Evolutionary conservation across 2,113 vertebrate genomes (phyloP).

Genomic region (Centrocercus urophasianus): DNA sequence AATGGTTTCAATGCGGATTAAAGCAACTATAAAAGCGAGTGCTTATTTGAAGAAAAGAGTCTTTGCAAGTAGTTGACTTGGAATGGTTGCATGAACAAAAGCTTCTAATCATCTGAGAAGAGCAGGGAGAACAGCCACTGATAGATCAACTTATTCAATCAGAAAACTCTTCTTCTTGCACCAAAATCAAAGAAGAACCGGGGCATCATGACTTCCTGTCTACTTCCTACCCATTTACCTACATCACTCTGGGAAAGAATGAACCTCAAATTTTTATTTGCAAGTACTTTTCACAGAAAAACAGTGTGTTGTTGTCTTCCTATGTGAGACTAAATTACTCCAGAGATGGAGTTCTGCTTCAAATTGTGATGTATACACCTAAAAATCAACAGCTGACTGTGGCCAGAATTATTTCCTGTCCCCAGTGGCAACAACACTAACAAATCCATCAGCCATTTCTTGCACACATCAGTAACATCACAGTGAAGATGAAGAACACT

Average conservation of each 20-base stretch:
- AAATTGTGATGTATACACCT: not conserved
- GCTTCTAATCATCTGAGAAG: not conserved
- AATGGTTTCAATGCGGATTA: not conserved
- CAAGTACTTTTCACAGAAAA: not conserved
- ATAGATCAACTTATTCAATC: not conserved
- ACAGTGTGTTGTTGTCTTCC: not conserved
- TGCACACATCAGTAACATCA: not conserved
- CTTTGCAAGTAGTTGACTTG: not conserved
- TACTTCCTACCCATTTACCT: not conserved
- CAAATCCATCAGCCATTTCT: not conserved
- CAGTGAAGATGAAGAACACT: not conserved
- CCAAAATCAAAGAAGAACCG: not conserved
- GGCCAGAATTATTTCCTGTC: not conserved
- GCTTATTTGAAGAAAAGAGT: not conserved
- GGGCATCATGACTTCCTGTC: not conserved
- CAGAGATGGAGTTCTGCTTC: not conserved
- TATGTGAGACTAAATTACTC: not conserved
- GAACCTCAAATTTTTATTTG: not conserved
- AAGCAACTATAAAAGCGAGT: not conserved
- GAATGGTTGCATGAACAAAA: not conserved
- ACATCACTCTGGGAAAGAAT: not conserved
- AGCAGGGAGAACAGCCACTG: not conserved
- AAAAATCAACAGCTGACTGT: not conserved
- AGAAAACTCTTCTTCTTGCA: not conserved
- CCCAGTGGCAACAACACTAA: not conserved